A percentile compares a stretch with the other conserved stretches of the same genome.
phyloP scores from a whole-genome alignment of 2,797 vertebrate genomes.

The Thamnophis elegans region DNA sequence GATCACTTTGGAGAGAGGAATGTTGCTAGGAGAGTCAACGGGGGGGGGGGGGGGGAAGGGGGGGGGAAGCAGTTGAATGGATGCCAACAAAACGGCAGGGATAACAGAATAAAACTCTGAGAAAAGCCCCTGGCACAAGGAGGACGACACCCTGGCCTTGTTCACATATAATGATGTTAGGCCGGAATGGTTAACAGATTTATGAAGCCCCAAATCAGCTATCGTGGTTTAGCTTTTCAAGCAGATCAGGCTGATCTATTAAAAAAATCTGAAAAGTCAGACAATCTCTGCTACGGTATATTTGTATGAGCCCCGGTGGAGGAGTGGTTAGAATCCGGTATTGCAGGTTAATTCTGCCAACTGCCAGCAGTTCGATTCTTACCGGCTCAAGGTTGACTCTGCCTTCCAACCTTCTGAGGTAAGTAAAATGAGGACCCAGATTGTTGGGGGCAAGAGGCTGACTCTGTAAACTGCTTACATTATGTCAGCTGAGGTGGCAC shows the following conservation, averaged over 20 bases:
- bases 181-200: not conserved
- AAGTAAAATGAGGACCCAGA: not conserved
- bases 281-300: not conserved
- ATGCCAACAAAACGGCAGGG: not conserved
- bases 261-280: not conserved
- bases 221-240: not conserved
- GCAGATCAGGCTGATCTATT: not conserved
- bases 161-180: not conserved
- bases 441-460: not conserved
- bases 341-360: not conserved
- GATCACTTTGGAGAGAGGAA: not conserved
- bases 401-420: not conserved
- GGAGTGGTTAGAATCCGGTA: not conserved
- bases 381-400: not conserved
- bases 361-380: too few species aligned
- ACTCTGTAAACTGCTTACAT: not conserved
- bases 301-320: not conserved
- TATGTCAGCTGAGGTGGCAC: too few species aligned
- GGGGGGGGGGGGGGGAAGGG: too few species aligned
- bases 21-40: not conserved
- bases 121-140: not conserved
- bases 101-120: not conserved
- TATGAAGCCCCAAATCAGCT: not conserved
- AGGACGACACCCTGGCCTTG: not conserved
- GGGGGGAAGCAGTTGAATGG: not conserved